phyloP scores from a whole-genome alignment of 2,888 invertebrate species.

The Erebia epiphron region DNA sequence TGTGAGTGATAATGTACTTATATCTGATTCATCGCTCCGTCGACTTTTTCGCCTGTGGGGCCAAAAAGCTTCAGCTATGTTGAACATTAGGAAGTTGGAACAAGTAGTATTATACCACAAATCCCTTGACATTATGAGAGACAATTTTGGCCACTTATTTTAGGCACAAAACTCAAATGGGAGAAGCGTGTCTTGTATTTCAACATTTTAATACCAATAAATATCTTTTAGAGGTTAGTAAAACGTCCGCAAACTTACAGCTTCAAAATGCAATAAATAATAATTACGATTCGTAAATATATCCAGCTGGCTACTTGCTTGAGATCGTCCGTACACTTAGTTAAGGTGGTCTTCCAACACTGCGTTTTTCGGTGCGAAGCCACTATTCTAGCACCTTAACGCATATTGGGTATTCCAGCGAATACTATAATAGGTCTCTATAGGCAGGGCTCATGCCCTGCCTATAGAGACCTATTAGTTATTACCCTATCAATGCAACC shows the following conservation, averaged over 20 bases:
- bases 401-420: too few relatives aligned
- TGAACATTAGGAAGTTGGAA: background rate
- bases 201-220: background rate
- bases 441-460: too few relatives aligned
- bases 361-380: background rate
- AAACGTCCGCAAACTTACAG: conserved; percentile 5
- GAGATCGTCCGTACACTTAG: background rate
- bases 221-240: conserved; percentile 12
- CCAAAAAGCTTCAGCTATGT: too few relatives aligned
- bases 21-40: background rate
- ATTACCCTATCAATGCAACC: too few relatives aligned
- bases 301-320: background rate
- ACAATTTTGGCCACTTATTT: background rate
- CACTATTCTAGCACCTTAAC: too few relatives aligned
- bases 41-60: background rate
- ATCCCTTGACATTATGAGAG: background rate
- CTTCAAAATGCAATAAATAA: background rate
- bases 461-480: too few relatives aligned
- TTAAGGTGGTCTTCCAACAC: too few relatives aligned
- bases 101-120: conserved; percentile 15
- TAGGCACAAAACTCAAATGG: background rate
- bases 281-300: background rate
- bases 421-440: too few relatives aligned
- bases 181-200: background rate
- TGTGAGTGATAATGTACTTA: background rate